These are phyloP conservation scores for Parauchenoglanis ngamensis DNA, from an alignment of 2,797 vertebrate genomes.

Conservation along the genomic window DNA sequence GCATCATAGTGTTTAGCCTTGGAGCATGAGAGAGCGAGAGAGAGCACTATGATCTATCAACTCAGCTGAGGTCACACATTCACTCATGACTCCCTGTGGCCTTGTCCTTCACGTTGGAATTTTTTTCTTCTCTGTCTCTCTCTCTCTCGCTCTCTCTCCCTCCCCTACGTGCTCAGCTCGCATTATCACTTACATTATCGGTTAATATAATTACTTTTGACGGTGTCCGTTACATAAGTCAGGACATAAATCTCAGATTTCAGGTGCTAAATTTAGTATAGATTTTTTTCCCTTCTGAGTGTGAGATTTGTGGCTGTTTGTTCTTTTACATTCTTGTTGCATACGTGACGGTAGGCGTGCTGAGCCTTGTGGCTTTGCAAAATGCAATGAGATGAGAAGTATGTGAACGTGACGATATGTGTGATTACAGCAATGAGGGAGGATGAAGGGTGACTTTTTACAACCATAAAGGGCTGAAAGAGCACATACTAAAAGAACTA, in stretches of 20 bases:
- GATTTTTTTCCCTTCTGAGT: background rate
- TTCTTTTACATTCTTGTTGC: background rate
- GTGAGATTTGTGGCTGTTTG: background rate
- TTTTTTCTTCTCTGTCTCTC: conserved; percentile 19
- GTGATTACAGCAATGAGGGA: background rate
- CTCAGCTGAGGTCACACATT: conserved; percentile 38
- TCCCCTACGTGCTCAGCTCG: background rate
- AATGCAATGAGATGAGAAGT: background rate
- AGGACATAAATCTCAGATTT: background rate
- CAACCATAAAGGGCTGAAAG: background rate
- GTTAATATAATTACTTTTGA: conserved; percentile 27
- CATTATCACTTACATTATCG: conserved; percentile 17
- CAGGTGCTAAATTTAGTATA: background rate
- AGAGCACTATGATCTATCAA: conserved; percentile 30
- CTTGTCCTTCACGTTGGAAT: conserved; percentile 40
- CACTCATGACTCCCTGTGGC: conserved; percentile 43
- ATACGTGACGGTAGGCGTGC: background rate
- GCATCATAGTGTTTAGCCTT: conserved; percentile 11
- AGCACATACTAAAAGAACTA: background rate
- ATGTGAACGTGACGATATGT: background rate
- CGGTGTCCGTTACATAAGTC: background rate
- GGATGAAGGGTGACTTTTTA: background rate
- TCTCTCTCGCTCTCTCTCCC: background rate
- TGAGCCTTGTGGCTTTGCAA: conserved; percentile 23
- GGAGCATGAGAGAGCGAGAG: background rate